Evolutionary conservation across 1,140 invertebrate species (phyloP).

Genomic region (Zaprionus camerounensis): DNA sequence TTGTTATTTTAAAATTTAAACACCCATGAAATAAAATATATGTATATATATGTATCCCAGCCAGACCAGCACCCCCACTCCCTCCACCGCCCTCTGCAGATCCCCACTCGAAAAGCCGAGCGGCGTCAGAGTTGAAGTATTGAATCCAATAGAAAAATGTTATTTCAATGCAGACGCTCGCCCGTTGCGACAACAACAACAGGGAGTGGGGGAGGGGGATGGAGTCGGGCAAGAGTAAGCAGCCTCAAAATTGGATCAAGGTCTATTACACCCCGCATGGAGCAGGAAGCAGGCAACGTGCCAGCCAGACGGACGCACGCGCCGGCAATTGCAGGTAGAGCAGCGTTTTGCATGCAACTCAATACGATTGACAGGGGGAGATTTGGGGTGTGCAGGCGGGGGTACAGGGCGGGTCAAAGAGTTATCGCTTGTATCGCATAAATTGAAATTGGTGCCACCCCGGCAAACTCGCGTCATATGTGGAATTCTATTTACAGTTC

Average conservation of each 20-base stretch:
- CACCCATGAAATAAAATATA: slow-evolving; percentile 82
- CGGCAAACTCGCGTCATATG: slow-evolving; percentile 51
- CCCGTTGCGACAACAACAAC: slow-evolving; percentile 36
- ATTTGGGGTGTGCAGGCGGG: background rate
- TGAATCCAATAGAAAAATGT: slow-evolving; percentile 81
- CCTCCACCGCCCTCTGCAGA: background rate
- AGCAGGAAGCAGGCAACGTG: slow-evolving; percentile 23
- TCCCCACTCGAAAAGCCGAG: slow-evolving; percentile 16
- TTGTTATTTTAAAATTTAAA: slow-evolving; percentile 83
- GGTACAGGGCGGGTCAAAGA: slow-evolving; percentile 32
- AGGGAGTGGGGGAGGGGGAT: background rate
- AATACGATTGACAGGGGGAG: background rate
- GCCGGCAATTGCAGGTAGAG: slow-evolving; percentile 49
- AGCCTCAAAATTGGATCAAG: slow-evolving; percentile 75
- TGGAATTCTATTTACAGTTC: slow-evolving; percentile 68
- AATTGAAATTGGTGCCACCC: slow-evolving; percentile 64
- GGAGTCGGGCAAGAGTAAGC: background rate
- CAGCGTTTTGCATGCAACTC: slow-evolving; percentile 51
- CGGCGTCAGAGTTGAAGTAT: slow-evolving; percentile 56
- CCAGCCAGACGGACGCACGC: slow-evolving; percentile 33
- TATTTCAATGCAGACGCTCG: slow-evolving; percentile 73
- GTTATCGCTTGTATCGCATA: slow-evolving; percentile 70
- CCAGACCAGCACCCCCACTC: slow-evolving; percentile 9
- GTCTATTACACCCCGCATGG: slow-evolving; percentile 32
- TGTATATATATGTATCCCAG: slow-evolving; percentile 11